phyloP scores from a whole-genome alignment of 1,140 invertebrate species.

The Cepaea nemoralis region DNA sequence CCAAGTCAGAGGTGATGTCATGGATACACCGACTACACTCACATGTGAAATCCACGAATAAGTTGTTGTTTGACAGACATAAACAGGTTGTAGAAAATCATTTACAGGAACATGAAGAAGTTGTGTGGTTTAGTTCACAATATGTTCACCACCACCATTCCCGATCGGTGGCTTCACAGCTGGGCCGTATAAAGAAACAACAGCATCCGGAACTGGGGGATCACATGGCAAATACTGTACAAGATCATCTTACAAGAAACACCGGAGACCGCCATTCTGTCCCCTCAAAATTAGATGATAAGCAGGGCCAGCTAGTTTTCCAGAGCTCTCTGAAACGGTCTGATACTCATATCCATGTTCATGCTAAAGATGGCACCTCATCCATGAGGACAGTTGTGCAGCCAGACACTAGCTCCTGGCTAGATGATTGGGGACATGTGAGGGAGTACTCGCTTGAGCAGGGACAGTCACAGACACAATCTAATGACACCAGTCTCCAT shows the following conservation, averaged over 20 bases:
- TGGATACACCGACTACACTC: conserved; percentile 34
- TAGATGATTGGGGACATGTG: no score
- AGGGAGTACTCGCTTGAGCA: neutral
- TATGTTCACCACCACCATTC: conserved; percentile 53
- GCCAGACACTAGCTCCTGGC: neutral
- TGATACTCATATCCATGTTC: neutral
- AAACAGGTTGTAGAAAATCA: conserved; percentile 43
- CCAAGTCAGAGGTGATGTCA: conserved; percentile 6
- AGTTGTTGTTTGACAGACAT: conserved; percentile 12
- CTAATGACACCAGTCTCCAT: neutral
- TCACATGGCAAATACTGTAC: no score
- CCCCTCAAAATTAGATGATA: neutral
- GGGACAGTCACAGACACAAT: neutral
- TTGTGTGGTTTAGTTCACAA: conserved; percentile 61
- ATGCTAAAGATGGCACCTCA: neutral
- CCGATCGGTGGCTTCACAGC: conserved; percentile 22
- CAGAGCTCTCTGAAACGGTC: neutral
- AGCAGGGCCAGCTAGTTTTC: neutral
- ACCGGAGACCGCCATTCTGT: neutral
- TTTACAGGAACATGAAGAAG: conserved; percentile 52
- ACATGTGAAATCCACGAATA: conserved; percentile 23
- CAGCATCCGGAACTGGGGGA: no score
- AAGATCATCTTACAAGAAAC: no score
- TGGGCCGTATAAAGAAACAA: no score
- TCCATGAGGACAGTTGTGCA: neutral